These are phyloP conservation scores for Anarhynchus alexandrinus DNA, from an alignment of 2,113 vertebrate genomes.

Conservation along the genomic window DNA sequence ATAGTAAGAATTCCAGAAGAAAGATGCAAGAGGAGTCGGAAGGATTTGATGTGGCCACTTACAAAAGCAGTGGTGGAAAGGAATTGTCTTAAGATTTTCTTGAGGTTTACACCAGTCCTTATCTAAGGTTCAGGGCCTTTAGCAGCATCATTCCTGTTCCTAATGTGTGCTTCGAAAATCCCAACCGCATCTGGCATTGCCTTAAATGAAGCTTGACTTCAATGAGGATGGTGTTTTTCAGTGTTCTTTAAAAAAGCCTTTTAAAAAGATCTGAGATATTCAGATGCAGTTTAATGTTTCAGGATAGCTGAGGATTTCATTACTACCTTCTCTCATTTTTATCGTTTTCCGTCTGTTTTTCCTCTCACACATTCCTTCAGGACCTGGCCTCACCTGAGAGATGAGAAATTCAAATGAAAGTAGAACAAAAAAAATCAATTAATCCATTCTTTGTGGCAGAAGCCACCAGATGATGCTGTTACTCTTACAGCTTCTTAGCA, in stretches of 20 bases:
- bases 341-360: slow-evolving; percentile 27
- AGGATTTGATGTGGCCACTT: neutral
- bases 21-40: neutral
- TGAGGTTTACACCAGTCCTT: neutral
- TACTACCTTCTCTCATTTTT: slow-evolving; percentile 29
- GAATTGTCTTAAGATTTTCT: neutral
- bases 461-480: slow-evolving; percentile 69
- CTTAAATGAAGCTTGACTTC: slow-evolving; percentile 33
- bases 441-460: slow-evolving; percentile 57
- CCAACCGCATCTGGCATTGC: slow-evolving; percentile 10
- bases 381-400: slow-evolving; percentile 35
- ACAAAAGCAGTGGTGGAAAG: neutral
- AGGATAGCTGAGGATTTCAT: slow-evolving; percentile 3
- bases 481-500: slow-evolving; percentile 63
- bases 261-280: slow-evolving; percentile 45
- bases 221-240: neutral
- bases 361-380: slow-evolving; percentile 29
- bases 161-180: neutral
- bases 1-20: neutral
- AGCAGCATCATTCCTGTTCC: neutral
- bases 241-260: slow-evolving; percentile 17
- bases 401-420: slow-evolving; percentile 52
- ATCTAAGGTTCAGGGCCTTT: slow-evolving; percentile 13
- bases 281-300: slow-evolving; percentile 27
- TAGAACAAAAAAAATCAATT: slow-evolving; percentile 54